These are phyloP conservation scores for Nothoprocta perdicaria DNA, from an alignment of 2,113 vertebrate species.

Conservation along the genomic window DNA sequence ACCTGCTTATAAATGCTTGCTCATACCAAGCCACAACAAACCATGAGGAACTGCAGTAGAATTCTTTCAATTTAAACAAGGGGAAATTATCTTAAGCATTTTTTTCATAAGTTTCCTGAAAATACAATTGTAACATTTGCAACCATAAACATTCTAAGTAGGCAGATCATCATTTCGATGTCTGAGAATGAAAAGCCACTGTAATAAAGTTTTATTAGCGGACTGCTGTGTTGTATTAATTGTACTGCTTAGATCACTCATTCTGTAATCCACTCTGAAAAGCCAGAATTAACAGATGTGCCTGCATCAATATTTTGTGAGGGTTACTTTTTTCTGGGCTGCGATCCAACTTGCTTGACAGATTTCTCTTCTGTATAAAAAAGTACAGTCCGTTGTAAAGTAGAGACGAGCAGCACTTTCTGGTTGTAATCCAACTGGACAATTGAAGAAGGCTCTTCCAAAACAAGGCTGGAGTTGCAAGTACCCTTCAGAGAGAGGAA, in stretches of 20 bases:
- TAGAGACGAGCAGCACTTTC: conserved; percentile 92
- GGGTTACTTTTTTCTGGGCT: conserved; percentile 89
- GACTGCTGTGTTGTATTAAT: neutral
- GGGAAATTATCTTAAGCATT: neutral
- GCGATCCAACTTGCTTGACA: conserved; percentile 88
- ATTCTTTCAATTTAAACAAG: neutral
- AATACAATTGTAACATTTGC: neutral
- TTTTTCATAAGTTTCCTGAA: neutral
- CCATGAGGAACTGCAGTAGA: neutral
- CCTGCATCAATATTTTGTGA: conserved; percentile 25
- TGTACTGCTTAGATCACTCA: conserved; percentile 6
- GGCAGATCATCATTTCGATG: neutral
- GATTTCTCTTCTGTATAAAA: conserved; percentile 89
- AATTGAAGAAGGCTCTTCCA: conserved; percentile 89
- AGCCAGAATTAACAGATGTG: neutral
- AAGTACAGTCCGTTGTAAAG: conserved; percentile 88
- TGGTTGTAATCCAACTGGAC: conserved; percentile 96
- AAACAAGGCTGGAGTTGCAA: conserved; percentile 86
- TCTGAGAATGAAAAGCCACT: neutral
- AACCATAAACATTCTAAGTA: neutral
- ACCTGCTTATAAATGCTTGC: neutral
- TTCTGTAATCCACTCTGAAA: conserved; percentile 21
- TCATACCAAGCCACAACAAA: neutral
- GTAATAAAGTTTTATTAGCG: neutral
- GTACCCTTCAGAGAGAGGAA: conserved; percentile 78